Percentiles rank a stretch among this genome's conserved stretches.
phyloP scores from a whole-genome alignment of 2,113 vertebrate genomes.

The Clarias gariepinus region DNA sequence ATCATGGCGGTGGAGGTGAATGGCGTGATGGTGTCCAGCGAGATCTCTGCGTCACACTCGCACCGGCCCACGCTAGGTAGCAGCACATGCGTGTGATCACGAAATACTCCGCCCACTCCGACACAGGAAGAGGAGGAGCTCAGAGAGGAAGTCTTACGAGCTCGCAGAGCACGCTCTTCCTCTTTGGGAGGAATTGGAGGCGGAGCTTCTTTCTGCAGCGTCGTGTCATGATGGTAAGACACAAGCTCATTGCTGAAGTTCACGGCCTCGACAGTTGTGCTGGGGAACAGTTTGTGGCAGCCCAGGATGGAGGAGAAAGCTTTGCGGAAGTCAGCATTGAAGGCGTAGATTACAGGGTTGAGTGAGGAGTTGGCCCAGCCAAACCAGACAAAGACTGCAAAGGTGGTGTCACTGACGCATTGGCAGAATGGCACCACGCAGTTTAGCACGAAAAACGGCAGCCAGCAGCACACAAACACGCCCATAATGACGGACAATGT shows the following conservation, averaged over 20 bases:
- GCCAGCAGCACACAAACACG: constrained; percentile 77
- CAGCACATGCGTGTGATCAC: constrained; percentile 47
- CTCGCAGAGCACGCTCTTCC: background rate
- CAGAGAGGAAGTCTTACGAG: constrained; percentile 25
- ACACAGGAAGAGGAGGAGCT: constrained; percentile 39
- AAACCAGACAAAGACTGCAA: constrained; percentile 75
- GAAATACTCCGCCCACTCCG: background rate
- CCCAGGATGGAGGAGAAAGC: constrained; percentile 71
- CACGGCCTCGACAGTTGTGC: constrained; percentile 62
- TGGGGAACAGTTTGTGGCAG: constrained; percentile 61
- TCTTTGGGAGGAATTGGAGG: constrained; percentile 47
- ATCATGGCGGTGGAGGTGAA: constrained; percentile 45
- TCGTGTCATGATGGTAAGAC: constrained; percentile 69
- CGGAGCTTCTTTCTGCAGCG: constrained; percentile 66
- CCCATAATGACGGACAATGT: constrained; percentile 77
- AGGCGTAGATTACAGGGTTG: constrained; percentile 75
- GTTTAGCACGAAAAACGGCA: constrained; percentile 77
- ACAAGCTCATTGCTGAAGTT: constrained; percentile 70
- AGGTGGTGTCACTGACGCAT: constrained; percentile 70
- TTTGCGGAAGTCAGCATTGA: constrained; percentile 71
- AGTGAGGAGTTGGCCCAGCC: constrained; percentile 76
- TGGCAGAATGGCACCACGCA: constrained; percentile 77
- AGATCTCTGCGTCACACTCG: constrained; percentile 65
- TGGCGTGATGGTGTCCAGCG: constrained; percentile 59
- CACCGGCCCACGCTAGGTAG: constrained; percentile 61